phyloP scores from a whole-genome alignment of 2,888 invertebrate genomes.

The Chrysotoxum bicinctum region DNA sequence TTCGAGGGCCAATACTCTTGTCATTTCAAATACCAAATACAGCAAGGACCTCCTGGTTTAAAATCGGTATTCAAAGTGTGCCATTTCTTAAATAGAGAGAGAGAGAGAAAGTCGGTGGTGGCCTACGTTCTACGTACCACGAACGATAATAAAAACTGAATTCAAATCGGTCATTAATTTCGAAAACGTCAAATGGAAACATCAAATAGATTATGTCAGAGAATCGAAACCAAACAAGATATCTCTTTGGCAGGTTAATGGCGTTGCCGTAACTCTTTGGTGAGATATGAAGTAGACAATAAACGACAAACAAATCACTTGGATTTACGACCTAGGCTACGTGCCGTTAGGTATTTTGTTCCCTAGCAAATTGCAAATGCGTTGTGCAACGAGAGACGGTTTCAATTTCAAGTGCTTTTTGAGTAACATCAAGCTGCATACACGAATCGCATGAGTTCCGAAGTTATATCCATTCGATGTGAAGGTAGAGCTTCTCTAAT shows the following conservation, averaged over 20 bases:
- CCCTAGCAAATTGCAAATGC: slow-evolving; percentile 2
- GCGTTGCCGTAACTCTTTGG: slow-evolving; percentile 37
- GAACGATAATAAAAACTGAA: slow-evolving; percentile 40
- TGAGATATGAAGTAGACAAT: slow-evolving; percentile 51
- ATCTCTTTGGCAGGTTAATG: slow-evolving; percentile 58
- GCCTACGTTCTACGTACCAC: background rate
- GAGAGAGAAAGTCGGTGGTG: background rate
- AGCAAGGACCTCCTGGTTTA: background rate
- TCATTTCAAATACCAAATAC: slow-evolving; percentile 19
- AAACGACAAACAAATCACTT: slow-evolving; percentile 67
- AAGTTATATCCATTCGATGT: background rate
- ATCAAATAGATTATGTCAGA: slow-evolving; percentile 66
- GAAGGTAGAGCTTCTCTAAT: background rate
- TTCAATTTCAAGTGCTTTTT: slow-evolving; percentile 29
- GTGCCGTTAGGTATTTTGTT: slow-evolving; percentile 10
- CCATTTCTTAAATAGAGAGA: background rate
- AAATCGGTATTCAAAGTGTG: slow-evolving; percentile 23
- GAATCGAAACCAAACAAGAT: slow-evolving; percentile 59
- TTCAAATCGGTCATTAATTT: slow-evolving; percentile 50
- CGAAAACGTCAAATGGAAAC: slow-evolving; percentile 49
- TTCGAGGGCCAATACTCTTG: slow-evolving; percentile 6
- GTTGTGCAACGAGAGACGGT: slow-evolving; percentile 14
- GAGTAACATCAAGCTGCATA: slow-evolving; percentile 1
- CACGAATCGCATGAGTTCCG: background rate
- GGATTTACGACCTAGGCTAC: slow-evolving; percentile 51